A percentile compares a stretch with the other conserved stretches of the same genome.
phyloP scores from a whole-genome alignment of 2,797 vertebrate species.

The Okamejei kenojei region DNA sequence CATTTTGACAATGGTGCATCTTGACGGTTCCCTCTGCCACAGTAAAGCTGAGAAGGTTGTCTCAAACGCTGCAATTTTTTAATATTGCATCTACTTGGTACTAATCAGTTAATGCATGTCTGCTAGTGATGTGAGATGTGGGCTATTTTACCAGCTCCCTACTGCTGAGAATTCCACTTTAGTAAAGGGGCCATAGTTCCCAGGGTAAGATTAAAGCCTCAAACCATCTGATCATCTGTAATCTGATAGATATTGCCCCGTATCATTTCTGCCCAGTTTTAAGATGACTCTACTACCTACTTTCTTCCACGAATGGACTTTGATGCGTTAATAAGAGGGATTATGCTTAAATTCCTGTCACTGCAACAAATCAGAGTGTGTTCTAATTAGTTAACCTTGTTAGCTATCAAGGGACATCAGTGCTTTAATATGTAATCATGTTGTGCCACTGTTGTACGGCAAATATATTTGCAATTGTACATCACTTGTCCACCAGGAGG shows the following conservation, averaged over 20 bases:
- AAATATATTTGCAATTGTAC: slow-evolving; percentile 3
- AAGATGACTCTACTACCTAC: too few relatives aligned
- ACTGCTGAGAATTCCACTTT: background rate
- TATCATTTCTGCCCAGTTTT: too few relatives aligned
- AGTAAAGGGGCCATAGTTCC: background rate
- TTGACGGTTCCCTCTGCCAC: background rate
- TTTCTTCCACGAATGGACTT: background rate
- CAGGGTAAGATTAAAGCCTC: background rate
- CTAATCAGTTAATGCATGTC: background rate
- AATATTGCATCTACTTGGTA: background rate
- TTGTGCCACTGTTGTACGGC: background rate
- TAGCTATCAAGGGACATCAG: background rate
- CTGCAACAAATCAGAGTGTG: background rate
- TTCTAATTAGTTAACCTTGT: background rate
- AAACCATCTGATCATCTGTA: too few relatives aligned
- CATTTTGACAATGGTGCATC: background rate
- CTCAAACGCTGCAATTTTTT: background rate
- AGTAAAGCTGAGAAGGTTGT: background rate
- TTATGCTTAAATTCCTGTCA: background rate
- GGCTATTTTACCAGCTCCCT: background rate
- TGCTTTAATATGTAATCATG: background rate
- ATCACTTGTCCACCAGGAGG: background rate
- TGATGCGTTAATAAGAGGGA: background rate
- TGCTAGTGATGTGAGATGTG: background rate
- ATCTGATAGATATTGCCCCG: background rate